Evolutionary conservation across 1,140 invertebrate genomes (phyloP), one percentile per base, ranked within the genome.

Genomic region (Cyclina sinensis): DNA sequence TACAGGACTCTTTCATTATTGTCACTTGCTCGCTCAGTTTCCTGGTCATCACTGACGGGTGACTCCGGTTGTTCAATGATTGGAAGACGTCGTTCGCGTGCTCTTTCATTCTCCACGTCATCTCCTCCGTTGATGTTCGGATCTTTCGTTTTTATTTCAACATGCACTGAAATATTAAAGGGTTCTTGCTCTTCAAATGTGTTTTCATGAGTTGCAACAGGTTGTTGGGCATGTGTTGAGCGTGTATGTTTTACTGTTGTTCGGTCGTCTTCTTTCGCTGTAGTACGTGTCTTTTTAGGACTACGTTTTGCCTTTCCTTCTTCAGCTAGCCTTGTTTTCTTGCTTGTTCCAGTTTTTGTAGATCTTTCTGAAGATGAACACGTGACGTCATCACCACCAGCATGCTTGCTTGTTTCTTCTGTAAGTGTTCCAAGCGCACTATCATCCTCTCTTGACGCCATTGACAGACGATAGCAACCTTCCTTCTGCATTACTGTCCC

Each of bases 91-190:
- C 68, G 27, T 54, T 70, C 46, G 11, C 82, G 82, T 24, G 51
- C 68, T 43, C 68, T 65, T 84, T 73, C 32, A 73, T 51, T 84
- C 32, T 84, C 82, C 21, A 84, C 16, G 35, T 84, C 82, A 51
- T 84, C 82, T 27, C 82, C 82, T 35, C 82, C 82, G 65, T 70
- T 84, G 0, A 70, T 68, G 9, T 43, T 30, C 21, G 70, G 30
- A 32, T 86, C 85, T 83, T 83, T 88, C 12, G 62, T n/a, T 57
- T 88, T 88, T 39, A 82, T 82, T 32, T 82, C 51, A n/a, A 88
- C 86, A 54, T 62, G 86, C 5, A 88, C 86, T 37, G 86, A 82
- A 27, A 88, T 88, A 62, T 88, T 88, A 43, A 88, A 88, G 27
- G 86, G 86, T 74, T 57, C 80, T 27, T 24, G 32, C 16, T 88